Base-by-base conservation (phyloP, 2,888 invertebrate species). In the Eumerus sabulonum region DNA sequence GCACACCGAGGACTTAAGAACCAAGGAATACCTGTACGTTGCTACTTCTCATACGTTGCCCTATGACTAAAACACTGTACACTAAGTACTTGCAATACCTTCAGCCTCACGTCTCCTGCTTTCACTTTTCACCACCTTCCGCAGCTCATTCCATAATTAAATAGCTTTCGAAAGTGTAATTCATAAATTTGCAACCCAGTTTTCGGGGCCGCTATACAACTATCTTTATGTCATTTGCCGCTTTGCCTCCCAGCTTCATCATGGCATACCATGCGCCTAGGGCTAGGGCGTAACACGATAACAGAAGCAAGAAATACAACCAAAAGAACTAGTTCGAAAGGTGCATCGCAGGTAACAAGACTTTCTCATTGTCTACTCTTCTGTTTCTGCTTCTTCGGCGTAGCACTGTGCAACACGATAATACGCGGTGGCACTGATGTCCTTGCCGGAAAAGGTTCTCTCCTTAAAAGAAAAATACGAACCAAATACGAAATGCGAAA, bases 151-250 rank as follows among this genome's bases (percentile, higher is more conserved):
- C 53, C 64, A 70, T 74, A 79, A 74, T 79, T 79, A 79, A 79
- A 79, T 74, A 74, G 68, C 70, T 79, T 79, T 70, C 63, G 74
- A 79, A 79, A 74, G 74, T 74, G 27, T 27, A 73, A 74, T 68
- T 70, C 74, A 79, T 79, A 79, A 79, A 70, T 79, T 79, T 68
- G 74, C 74, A 79, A 74, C 79, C 79, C 74, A 79, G 74, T 79
- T 79, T 73, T 27, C 40, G 74, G 66, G 63, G 51, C 57, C 42
- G n/a, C 47, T 64, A 72, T 57, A 57, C 71, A 72, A 64, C 56
- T 45, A 57, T 54, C 63, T 77, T 77, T 73, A 77, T 77, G 77
- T 77, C 67, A 73, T 73, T 68, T 57, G 42, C 27, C 51, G 57
- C 42, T 35, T 17, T 27, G 27, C 35, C 42, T 13, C n/a, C 13